Conservation (phyloP, 2,888 invertebrate species). For the Phaonia tiefii region DNA sequence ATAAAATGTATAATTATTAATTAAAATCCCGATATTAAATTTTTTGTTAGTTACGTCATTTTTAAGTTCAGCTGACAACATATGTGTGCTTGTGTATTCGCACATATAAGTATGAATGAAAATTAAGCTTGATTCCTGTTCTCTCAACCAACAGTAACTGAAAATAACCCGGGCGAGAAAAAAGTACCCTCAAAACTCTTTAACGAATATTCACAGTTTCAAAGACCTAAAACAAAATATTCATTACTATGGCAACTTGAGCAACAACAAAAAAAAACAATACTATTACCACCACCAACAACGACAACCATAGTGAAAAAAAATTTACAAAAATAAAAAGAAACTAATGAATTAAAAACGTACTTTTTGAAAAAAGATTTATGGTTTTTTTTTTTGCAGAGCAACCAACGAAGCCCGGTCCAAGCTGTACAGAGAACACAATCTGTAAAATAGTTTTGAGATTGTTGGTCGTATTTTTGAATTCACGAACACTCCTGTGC, state of each 20-base stretch:
- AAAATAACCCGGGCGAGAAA: slow-evolving; percentile 28
- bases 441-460: slow-evolving; percentile 31
- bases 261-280: slow-evolving; percentile 21
- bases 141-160: slow-evolving; percentile 46
- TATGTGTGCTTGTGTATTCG: not conserved
- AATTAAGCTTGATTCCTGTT: slow-evolving; percentile 58
- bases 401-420: slow-evolving; percentile 39
- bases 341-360: slow-evolving; percentile 66
- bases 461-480: not conserved
- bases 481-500: too few species aligned
- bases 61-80: too few species aligned
- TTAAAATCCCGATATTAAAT: too few species aligned
- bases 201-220: slow-evolving; percentile 28
- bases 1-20: too few species aligned
- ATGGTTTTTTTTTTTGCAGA: slow-evolving; percentile 50
- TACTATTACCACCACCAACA: slow-evolving; percentile 36
- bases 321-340: slow-evolving; percentile 32
- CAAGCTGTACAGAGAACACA: too few species aligned
- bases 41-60: too few species aligned
- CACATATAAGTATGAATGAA: slow-evolving; percentile 59
- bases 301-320: slow-evolving; percentile 10
- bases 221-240: slow-evolving; percentile 43
- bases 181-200: too few species aligned
- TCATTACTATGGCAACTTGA: slow-evolving; percentile 51
- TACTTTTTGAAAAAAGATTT: slow-evolving; percentile 59